These are phyloP conservation scores for Nannobrachium achirus DNA, from an alignment of 2,113 vertebrate genomes.

Conservation along the genomic window DNA sequence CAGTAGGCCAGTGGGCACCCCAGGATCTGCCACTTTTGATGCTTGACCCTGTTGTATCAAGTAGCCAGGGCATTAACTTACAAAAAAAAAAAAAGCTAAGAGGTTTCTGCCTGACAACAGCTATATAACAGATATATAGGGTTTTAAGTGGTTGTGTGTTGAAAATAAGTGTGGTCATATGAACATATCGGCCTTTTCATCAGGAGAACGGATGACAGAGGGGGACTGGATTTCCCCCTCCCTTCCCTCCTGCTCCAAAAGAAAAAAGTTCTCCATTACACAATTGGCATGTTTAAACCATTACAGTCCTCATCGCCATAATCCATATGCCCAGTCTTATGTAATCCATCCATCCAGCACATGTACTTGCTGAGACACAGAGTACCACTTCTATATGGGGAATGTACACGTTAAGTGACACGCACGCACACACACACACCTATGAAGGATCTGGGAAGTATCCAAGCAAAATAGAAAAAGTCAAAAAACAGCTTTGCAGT, in stretches of 20 bases:
- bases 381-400: slow-evolving; percentile 4
- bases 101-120: too few species aligned
- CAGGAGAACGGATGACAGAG: slow-evolving; percentile 11
- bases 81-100: too few species aligned
- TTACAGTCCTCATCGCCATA: slow-evolving; percentile 26
- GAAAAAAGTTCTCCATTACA: background rate
- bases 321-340: slow-evolving; percentile 27
- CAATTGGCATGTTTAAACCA: slow-evolving; percentile 17
- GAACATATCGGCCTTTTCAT: slow-evolving; percentile 45
- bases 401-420: slow-evolving; percentile 12
- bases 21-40: too few species aligned
- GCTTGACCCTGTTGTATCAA: too few species aligned
- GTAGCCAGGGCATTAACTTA: too few species aligned
- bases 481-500: slow-evolving; percentile 38
- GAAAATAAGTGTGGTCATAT: slow-evolving; percentile 41
- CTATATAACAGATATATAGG: too few species aligned
- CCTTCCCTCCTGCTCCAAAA: too few species aligned
- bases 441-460: slow-evolving; percentile 14
- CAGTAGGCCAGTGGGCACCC: too few species aligned
- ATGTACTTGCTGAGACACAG: background rate
- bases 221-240: slow-evolving; percentile 8
- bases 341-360: background rate
- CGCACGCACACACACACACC: background rate
- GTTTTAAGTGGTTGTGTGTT: slow-evolving; percentile 19
- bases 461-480: background rate